Evolutionary conservation across 2,113 vertebrate species (phyloP), one percentile per base, ranked within the genome.

Genomic region (Litocranius walleri): DNA sequence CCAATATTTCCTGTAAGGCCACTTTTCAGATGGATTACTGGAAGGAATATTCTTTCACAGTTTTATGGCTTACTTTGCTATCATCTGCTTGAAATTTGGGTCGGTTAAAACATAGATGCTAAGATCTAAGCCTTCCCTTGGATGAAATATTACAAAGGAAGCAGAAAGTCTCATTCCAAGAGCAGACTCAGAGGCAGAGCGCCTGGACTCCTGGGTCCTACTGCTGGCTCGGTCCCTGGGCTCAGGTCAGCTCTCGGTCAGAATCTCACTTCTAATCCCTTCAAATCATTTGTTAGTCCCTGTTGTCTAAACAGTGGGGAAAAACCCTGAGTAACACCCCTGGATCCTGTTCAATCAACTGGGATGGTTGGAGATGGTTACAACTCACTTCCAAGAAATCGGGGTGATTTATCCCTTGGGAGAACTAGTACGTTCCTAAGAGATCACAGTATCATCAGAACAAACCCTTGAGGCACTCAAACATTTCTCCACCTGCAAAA

Each of bases 251-350:
- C 91, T 77, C 57, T 97, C 98, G 98, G 98, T 98, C 98, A 98
- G 96, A 97, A 90, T 96, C 97, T 97, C 97, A 97, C 97, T 98
- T 97, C 96, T 98, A 98, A 98, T 98, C 98, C 98, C 97, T 97
- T 97, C 97, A 96, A 98, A 94, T 95, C 96, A 97, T 98, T 97
- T 97, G 97, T 95, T 98, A 97, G 98, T 98, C 98, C 95, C 98
- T 97, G 97, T 98, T 98, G 98, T 98, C 98, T 97, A 98, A 98
- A 98, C 97, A 97, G 95, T 86, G 97, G 94, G 98, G 97, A 77
- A 95, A 97, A 96, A 94, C 91, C 97, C 97, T 97, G 98, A 98
- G 96, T 97, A 97, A 98, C 98, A 98, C 97, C 95, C 94, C 93
- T 98, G 98, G 98, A 97, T 95, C 87, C 64, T 95, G 96, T 96